A percentile compares a stretch with the other conserved stretches of the same genome.
Evolutionary conservation across 2,113 vertebrate genomes (phyloP).

Genomic region (Scortum barcoo): DNA sequence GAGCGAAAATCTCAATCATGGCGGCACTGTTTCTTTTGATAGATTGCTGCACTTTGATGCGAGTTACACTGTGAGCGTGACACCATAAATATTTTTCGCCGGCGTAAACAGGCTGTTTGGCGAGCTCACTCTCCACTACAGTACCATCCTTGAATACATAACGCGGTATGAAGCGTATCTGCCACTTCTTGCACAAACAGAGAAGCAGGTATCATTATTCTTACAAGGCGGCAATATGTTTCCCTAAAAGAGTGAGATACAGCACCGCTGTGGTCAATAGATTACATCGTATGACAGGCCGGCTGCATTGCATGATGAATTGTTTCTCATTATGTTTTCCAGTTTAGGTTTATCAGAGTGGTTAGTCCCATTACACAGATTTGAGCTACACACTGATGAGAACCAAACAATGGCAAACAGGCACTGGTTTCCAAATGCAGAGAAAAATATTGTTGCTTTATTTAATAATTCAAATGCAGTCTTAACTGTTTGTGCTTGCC

Average conservation of each 20-base stretch:
- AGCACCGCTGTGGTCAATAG: conserved; percentile 56
- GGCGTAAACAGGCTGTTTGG: conserved; percentile 8
- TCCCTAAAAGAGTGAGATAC: conserved; percentile 37
- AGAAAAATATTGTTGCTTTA: conserved; percentile 32
- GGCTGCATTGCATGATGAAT: conserved; percentile 65
- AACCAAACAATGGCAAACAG: conserved; percentile 23
- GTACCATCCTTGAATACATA: conserved; percentile 5
- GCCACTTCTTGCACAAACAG: conserved; percentile 39
- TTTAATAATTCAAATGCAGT: conserved; percentile 65
- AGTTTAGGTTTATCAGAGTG: conserved; percentile 53
- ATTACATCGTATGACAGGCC: conserved; percentile 42
- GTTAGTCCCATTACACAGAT: conserved; percentile 59
- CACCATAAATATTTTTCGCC: conserved; percentile 21
- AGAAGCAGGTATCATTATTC: conserved; percentile 55
- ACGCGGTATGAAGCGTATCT: background rate
- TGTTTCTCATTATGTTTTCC: conserved; percentile 68
- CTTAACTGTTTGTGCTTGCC: conserved; percentile 29
- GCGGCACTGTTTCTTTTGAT: conserved; percentile 4
- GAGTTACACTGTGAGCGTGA: conserved; percentile 15
- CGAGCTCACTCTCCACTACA: conserved; percentile 10
- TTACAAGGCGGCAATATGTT: conserved; percentile 45
- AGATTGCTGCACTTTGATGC: conserved; percentile 5
- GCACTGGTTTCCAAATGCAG: conserved; percentile 18
- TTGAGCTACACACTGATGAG: conserved; percentile 36
- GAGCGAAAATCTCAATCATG: background rate